Conservation (phyloP, 2,888 invertebrate genomes). For the Eupithecia subumbrata region DNA sequence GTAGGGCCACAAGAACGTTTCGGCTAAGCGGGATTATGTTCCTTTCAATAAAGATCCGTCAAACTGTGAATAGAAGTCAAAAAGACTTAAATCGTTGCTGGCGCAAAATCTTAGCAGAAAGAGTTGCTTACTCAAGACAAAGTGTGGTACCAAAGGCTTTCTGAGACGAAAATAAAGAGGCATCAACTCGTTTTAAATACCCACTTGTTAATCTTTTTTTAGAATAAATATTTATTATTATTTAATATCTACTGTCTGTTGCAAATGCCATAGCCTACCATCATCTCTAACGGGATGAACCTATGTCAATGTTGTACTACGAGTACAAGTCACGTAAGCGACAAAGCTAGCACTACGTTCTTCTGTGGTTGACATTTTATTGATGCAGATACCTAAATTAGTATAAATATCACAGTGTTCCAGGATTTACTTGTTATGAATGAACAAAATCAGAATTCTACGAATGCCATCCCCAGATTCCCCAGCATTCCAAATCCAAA, state of each 20-base stretch:
- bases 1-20: neutral
- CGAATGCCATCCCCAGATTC: constrained; percentile 1
- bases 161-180: neutral
- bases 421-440: neutral
- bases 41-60: neutral
- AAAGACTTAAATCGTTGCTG: neutral
- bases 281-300: neutral
- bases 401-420: neutral
- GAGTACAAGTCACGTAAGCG: neutral
- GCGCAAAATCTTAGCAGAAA: neutral
- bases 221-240: too few relatives aligned
- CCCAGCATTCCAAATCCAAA: constrained; percentile 11
- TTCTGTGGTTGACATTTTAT: neutral
- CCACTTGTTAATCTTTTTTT: too few relatives aligned
- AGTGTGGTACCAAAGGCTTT: neutral
- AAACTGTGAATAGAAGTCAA: neutral
- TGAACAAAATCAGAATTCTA: constrained; percentile 1
- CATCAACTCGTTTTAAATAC: too few relatives aligned
- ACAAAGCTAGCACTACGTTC: neutral
- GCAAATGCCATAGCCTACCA: too few relatives aligned
- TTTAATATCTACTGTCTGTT: too few relatives aligned
- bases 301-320: neutral
- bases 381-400: neutral
- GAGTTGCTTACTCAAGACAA: neutral
- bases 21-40: neutral